Conservation (phyloP, 2,113 vertebrate species). For the cattle (Bos taurus) region DNA sequence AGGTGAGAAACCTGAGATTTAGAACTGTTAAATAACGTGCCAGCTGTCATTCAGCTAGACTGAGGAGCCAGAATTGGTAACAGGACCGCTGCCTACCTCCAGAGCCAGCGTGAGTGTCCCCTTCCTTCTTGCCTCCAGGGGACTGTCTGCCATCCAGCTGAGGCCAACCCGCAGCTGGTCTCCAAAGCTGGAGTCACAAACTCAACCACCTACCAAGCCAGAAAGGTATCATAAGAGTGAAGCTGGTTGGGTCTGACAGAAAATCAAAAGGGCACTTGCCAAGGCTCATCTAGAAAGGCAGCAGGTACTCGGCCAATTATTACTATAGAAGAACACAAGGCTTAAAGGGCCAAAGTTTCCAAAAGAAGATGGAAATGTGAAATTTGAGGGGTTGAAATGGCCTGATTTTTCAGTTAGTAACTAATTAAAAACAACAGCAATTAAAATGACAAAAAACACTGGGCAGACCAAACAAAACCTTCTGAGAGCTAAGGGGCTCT, state of each 20-base stretch:
- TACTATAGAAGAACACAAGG: background rate
- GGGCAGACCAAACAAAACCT: background rate
- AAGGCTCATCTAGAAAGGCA: background rate
- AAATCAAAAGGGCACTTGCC: background rate
- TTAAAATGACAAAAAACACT: background rate
- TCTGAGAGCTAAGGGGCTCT: background rate
- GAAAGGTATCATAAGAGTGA: background rate
- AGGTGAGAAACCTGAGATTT: background rate
- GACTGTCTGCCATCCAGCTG: background rate
- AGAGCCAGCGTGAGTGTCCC: background rate
- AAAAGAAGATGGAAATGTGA: background rate
- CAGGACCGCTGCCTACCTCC: background rate
- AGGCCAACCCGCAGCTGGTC: background rate
- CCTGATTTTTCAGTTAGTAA: background rate
- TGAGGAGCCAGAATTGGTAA: background rate
- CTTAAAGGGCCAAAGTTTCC: background rate
- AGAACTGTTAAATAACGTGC: background rate
- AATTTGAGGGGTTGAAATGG: background rate
- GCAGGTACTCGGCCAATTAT: background rate
- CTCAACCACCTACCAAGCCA: background rate
- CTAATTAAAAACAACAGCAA: background rate
- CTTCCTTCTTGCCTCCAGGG: background rate
- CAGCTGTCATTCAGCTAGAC: background rate
- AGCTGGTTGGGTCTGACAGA: background rate
- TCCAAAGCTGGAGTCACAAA: background rate